Evolutionary conservation across 2,888 invertebrate genomes (phyloP), one percentile per base, ranked within the genome.

Genomic region (Palloptera scutellata): DNA sequence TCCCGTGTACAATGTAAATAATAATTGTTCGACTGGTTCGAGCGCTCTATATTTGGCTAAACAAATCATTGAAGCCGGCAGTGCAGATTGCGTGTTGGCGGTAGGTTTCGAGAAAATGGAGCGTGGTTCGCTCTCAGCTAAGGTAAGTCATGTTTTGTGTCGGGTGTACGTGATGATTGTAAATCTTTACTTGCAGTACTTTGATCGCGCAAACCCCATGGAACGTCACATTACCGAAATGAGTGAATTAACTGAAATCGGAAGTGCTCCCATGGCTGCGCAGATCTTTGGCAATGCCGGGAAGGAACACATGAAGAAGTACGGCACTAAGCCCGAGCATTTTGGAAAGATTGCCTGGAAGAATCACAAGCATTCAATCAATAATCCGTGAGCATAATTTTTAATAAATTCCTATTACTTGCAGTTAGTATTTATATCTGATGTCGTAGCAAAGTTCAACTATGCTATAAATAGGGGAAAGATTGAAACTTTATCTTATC

Each of bases 91-190:
- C 80, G 92, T 94, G 0, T 86, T 99, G 66, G 98, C 97, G 1
- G 86, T 98, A 42, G 99, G 99, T 5, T 99, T 99, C 84, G 99
- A 99, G 82, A 98, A 98, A 86, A 99, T 99, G 99, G 92, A 97
- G 74, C 89, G 91, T 13, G 98, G 98, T 0, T 96, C 98, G 0
- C 87, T 99, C 12, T 86, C 89, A 13, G 85, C 90, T 0, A 92
- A 91, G 85, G 93, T 91, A 70, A 13, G 61, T 12, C 13, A 5
- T 6, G 11, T 20, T 30, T 30, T 30, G 30, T 30, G 30, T 30
- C 3, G 2, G 30, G 30, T 30, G 30, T 30, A 30, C 30, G 30
- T 43, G n/a, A 45, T 48, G 17, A 30, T 9, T 2, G 30, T 53
- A 5, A 17, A 11, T 19, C 12, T 40, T 20, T 11, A 19, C 41